Conservation (phyloP, 2,888 invertebrate species). For the Calliphora vomitoria region DNA sequence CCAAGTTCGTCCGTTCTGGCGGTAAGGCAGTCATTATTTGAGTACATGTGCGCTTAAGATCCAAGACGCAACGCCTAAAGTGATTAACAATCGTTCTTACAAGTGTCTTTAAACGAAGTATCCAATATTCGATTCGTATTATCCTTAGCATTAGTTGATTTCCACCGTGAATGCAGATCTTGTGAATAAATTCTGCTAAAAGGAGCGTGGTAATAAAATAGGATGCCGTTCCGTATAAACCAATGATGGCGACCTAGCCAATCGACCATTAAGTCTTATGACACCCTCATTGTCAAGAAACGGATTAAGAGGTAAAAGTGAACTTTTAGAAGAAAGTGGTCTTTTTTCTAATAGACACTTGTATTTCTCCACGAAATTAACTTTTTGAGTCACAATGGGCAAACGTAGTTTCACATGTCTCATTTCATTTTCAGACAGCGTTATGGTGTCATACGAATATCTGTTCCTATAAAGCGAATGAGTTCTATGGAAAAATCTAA, state of each 20-base stretch:
- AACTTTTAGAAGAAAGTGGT: not conserved
- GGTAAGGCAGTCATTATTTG: not conserved
- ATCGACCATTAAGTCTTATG: not conserved
- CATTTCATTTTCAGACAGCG: not conserved
- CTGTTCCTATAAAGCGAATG: no score
- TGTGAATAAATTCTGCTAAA: no score
- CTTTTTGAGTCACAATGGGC: not conserved
- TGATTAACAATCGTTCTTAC: not conserved
- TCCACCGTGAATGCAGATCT: no score
- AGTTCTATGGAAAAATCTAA: no score
- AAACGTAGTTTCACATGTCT: not conserved
- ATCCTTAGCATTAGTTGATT: no score
- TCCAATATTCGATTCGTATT: conserved; percentile 8
- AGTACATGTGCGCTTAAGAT: not conserved
- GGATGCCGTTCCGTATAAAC: not conserved
- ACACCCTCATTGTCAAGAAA: not conserved
- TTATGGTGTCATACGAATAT: no score
- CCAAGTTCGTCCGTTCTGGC: not conserved
- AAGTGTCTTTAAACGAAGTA: not conserved
- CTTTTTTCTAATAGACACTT: not conserved
- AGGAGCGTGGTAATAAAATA: not conserved
- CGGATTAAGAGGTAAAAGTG: not conserved
- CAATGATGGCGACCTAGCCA: not conserved
- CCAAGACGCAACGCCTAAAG: not conserved
- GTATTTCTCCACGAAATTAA: not conserved